A percentile compares a stretch with the other conserved stretches of the same genome.
Conservation (phyloP, 1,140 invertebrate genomes). For the Drosophila bipectinata region DNA sequence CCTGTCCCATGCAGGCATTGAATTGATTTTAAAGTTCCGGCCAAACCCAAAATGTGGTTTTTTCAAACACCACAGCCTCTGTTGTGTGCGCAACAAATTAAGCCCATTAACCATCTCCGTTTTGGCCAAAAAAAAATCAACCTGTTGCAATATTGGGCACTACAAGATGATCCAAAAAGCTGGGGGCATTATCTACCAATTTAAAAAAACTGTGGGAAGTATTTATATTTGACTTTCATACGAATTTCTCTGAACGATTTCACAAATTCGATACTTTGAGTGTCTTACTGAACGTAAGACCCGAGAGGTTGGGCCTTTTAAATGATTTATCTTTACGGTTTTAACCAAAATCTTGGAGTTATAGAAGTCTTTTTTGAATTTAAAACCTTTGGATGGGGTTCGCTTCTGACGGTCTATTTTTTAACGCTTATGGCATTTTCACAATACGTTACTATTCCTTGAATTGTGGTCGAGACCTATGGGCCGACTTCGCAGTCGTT, state of each 20-base stretch:
- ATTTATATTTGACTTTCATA: conserved; percentile 20
- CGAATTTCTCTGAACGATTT: conserved; percentile 9
- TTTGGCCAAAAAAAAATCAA: conserved; percentile 19
- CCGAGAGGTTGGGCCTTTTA: too few relatives aligned
- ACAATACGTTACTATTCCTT: too few relatives aligned
- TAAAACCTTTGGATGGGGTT: background rate
- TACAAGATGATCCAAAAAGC: conserved; percentile 36
- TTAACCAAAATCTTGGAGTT: too few relatives aligned
- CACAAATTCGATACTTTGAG: background rate
- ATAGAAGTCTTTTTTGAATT: too few relatives aligned
- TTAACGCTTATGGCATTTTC: background rate
- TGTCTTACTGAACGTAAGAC: background rate
- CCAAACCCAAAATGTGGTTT: conserved; percentile 47
- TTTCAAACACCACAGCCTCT: conserved; percentile 1
- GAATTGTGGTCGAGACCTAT: conserved; percentile 13
- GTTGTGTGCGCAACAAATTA: conserved; percentile 49
- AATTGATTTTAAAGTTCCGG: conserved; percentile 51
- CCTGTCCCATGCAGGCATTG: conserved; percentile 6
- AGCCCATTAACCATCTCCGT: conserved; percentile 48
- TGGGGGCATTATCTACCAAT: conserved; percentile 10
- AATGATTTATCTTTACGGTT: too few relatives aligned
- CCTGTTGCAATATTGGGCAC: conserved; percentile 49
- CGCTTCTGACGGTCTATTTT: background rate
- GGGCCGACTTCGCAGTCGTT: conserved; percentile 34
- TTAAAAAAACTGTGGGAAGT: conserved; percentile 4